Evolutionary conservation across 2,797 vertebrate genomes (phyloP), one percentile per base, ranked within the genome.

Genomic region (Eremophila alpestris): DNA sequence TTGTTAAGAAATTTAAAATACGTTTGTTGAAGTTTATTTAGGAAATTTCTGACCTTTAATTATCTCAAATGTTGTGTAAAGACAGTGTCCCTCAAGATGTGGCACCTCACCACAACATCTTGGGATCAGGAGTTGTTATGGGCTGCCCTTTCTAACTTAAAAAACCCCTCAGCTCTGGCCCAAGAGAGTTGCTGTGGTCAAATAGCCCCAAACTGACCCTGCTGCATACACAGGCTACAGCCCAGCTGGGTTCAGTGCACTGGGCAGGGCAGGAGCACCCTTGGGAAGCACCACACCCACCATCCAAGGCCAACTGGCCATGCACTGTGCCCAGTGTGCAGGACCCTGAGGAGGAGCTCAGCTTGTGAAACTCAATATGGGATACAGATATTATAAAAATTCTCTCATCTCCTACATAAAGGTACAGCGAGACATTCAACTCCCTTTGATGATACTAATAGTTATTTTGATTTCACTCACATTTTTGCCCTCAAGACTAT

Each of bases 401-500:
- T 63, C 40, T 94, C 85, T 94, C 95, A 54, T 93, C 91, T 82
- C 60, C 92, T 51, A 51, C 89, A 65, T 85, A 80, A 96, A 96
- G 96, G 94, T 89, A 73, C 80, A 46, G 63, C 0, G 93, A 96
- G 90, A 93, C 85, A 67, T 96, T 94, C 93, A 56, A 46, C 81
- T 59, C 73, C 84, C 87, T 97, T 96, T 92, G 96, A 97, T 89
- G 94, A 88, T 69, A 94, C 94, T 97, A 97, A 96, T 94, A 94
- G 96, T 94, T 97, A 95, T 92, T 97, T 93, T 95, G 95, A 96
- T 96, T 96, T 97, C 89, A 63, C 89, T 97, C 93, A 93, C 92
- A 93, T 90, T 96, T 96, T 89, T 95, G 95, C 95, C 95, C 95
- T 94, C 79, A 49, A 96, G 94, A 96, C 93, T 89, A 92, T 96